A percentile compares a stretch with the other conserved stretches of the same genome.
phyloP scores from a whole-genome alignment of 2,888 invertebrate genomes.

The Lithodes maja region DNA sequence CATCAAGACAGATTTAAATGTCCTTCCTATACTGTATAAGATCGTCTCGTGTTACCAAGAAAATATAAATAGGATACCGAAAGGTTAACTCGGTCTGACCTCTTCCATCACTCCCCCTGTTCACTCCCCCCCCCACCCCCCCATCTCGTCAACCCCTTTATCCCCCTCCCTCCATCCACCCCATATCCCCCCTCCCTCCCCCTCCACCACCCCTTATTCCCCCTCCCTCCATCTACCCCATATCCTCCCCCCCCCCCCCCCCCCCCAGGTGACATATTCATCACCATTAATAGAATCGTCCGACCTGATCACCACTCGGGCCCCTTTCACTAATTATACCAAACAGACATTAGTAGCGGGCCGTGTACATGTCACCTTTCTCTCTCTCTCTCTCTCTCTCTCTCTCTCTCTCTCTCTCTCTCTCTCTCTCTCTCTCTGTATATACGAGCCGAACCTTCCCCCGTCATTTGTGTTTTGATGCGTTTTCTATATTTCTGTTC shows the following conservation, averaged over 20 bases:
- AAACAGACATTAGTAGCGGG: neutral
- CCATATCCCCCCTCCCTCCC: neutral
- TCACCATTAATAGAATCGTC: slow-evolving; percentile 4
- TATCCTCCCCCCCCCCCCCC: neutral
- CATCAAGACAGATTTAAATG: too few relatives aligned
- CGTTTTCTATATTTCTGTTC: neutral
- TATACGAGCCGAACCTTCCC: neutral
- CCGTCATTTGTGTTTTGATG: neutral
- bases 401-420: neutral
- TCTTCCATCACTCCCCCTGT: neutral
- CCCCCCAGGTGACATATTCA: neutral
- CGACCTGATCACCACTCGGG: neutral
- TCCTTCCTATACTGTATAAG: too few relatives aligned
- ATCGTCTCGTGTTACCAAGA: too few relatives aligned
- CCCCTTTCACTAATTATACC: neutral
- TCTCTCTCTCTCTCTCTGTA: neutral
- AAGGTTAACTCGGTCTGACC: neutral
- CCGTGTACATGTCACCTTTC: neutral
- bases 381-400: neutral
- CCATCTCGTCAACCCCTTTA: neutral
- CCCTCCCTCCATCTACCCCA: neutral
- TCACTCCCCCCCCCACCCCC: neutral
- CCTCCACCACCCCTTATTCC: neutral
- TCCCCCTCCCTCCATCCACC: neutral
- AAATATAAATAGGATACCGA: too few relatives aligned